Conservation (phyloP, 2,888 invertebrate genomes). For the Megaustenia siamemsis region DNA sequence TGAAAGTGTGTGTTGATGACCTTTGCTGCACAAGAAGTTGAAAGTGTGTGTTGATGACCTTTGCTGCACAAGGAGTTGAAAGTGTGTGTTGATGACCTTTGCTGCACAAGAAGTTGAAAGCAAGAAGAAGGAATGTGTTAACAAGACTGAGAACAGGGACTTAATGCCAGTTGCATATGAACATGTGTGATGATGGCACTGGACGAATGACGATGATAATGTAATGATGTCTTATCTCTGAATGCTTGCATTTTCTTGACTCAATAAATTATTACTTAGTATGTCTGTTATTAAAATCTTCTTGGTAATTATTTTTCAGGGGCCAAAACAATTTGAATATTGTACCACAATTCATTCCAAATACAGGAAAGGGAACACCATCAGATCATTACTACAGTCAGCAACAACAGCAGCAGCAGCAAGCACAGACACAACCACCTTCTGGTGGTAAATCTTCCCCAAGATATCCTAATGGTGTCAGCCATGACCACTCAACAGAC, state of each 20-base stretch:
- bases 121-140: no score
- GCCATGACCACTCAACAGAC: constrained; percentile 66
- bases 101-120: no score
- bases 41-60: no score
- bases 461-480: constrained; percentile 40
- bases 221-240: no score
- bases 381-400: constrained; percentile 17
- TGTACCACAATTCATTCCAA: constrained; percentile 28
- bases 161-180: no score
- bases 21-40: no score
- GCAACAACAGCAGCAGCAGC: constrained; percentile 7
- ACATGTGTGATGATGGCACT: no score
- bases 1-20: no score
- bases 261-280: not conserved
- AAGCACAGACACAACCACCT: constrained; percentile 54
- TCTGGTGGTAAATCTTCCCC: constrained; percentile 60
- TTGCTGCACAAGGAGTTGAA: no score
- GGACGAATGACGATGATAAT: no score
- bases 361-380: constrained; percentile 38
- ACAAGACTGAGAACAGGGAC: no score
- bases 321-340: constrained; percentile 42
- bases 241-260: not conserved
- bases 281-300: not conserved
- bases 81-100: no score
- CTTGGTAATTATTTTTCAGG: constrained; percentile 16